Evolutionary conservation across 1,140 invertebrate genomes (phyloP), one percentile per base, ranked within the genome.

Genomic region (Trachymyrmex septentrionalis): DNA sequence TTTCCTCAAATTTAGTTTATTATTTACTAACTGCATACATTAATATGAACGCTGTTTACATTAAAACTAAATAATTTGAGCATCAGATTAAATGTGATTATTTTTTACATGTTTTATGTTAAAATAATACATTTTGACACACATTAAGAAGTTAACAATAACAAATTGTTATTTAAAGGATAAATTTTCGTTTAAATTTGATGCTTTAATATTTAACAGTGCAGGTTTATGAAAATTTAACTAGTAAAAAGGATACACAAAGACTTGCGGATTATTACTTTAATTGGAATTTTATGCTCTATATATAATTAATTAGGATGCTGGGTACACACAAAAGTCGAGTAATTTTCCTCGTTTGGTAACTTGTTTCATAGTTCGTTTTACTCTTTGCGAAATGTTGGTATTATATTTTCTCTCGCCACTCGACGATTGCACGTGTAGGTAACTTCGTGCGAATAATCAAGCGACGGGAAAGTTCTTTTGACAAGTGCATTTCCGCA

Each of bases 341-440:
- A 81, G 64, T 78, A 81, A 57, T 81, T 34, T 81, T 71, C 16
- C 44, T 53, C 76, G 63, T 81, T 81, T 24, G n/a, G 64, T 16
- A 81, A 55, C 48, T 69, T 55, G 44, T 81, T 67, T 55, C 30
- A 69, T 27, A 53, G 27, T 30, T 27, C 30, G n/a, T 82, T 73
- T 82, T 21, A 34, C 53, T 71, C n/a, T 80, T 27, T 10, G 24
- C 27, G 24, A 67, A 24, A 86, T 50, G 63, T 86, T 53, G 34
- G 19, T 27, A 44, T 57, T 38, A 59, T 55, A 53, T 59, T 57
- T 69, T 53, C 34, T 69, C 50, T 27, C 30, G 61, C 24, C 63
- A 21, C 55, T 85, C 38, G 21, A 10, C 9, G 48, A 27, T 69
- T 53, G 24, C 44, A 30, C 48, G 19, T 19, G 50, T n/a, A 48